Evolutionary conservation across 2,888 invertebrate species (phyloP), one percentile per base, ranked within the genome.

Genomic region (Mactromeris polynyma): DNA sequence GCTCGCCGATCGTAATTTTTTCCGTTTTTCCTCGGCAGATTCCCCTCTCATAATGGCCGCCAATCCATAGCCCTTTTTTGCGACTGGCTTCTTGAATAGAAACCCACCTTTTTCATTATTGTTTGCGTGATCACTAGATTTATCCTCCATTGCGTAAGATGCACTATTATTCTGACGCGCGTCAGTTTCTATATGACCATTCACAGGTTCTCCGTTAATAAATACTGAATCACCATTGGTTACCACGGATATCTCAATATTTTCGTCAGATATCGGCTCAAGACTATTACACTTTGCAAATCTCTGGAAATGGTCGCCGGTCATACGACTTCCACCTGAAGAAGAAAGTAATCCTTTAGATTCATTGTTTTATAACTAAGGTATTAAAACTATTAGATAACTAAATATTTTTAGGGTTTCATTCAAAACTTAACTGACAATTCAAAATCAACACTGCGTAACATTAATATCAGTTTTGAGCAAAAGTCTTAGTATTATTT

Each of bases 201-300:
- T 81, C 17, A 83, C 78, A 31, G 77, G 46, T 54, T 90, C 88
- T 40, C 90, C 88, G 46, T 90, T 90, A 7, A 90, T 82, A 26
- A 69, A 58, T 33, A 85, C 82, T 21, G 58, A n/a, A 26, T 84
- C 87, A 1, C 89, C 85, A 19, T 81, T 85, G 31, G 81, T 83
- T 58, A 81, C 40, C 36, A 89, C 83, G 17, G 86, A 54, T 46
- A 90, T 73, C 9, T 91, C 89, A 19, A 78, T 82, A 9, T 85
- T 90, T 26, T 91, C 91, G 17, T 91, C 91, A 21, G 83, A 85
- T 2, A 89, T 87, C 19, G 91, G 90, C 64, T 91, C 91, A 54
- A 91, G 84, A 54, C 91, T 91, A 87, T 91, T 90, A 86, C 91
- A 91, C 85, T 91, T 91, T 58, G 91, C 91, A 46, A 90, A 81